Base-by-base conservation (phyloP, 2,888 invertebrate genomes). In the Ormyrus rosae region DNA sequence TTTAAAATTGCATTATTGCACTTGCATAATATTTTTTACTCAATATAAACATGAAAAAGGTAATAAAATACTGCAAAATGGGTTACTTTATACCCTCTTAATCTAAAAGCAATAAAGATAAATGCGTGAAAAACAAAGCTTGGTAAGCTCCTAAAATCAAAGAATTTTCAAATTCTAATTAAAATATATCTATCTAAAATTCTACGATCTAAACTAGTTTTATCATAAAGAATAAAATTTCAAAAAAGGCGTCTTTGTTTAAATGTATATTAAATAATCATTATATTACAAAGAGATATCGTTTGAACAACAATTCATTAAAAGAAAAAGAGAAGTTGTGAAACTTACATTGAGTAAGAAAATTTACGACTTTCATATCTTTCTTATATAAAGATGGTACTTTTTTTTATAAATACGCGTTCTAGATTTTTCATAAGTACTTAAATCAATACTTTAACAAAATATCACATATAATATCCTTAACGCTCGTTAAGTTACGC, bases 181-280 rank as follows among this genome's bases (percentile, higher is more conserved):
- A 11, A 45, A 19, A 11, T 53, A 58, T 46, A 34, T 69, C 75
- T 80, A 80, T 75, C 74, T 80, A 78, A 34, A 34, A 75, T 13
- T 80, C 64, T 70, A 80, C 51, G n/a, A 64, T 73, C 65, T 64
- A 70, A 53, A 68, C 55, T 69, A 72, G 46, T 46, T 64, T 69
- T 58, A 69, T 34, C 58, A 11, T 73, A 6, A 34, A 79, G 69
- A 76, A 81, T 71, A 77, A 81, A 72, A 56, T 69, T 73, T 74
- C 8, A 63, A 51, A 51, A 8, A 60, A 74, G 64, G 48, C 51
- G 9, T 68, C n/a, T 79, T 63, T 78, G 19, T 56, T 67, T 64
- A 65, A 70, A 75, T 60, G 56, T 76, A n/a, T 76, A 76, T 80
- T 67, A 67, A 77, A 68, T 80, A 75, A 64, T 48, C 68, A 63